Evolutionary conservation across 2,888 invertebrate species (phyloP).

Genomic region (Rambutsinella grinnellia): DNA sequence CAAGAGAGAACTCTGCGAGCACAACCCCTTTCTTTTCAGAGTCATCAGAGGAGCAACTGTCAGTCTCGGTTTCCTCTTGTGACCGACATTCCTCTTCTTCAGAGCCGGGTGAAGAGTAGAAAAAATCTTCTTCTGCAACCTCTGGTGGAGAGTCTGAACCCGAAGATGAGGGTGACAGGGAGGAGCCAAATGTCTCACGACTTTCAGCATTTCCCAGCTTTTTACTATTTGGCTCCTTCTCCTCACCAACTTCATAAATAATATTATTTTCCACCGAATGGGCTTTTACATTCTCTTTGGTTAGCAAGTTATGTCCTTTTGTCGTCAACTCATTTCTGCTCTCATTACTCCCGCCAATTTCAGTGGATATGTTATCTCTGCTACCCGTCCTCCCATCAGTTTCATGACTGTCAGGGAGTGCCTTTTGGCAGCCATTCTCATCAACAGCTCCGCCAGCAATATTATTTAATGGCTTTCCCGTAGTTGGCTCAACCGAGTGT

Average conservation of each 20-base stretch:
- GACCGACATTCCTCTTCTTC: slow-evolving; percentile 57
- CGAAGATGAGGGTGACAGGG: slow-evolving; percentile 59
- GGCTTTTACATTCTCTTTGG: slow-evolving; percentile 52
- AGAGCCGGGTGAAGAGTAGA: slow-evolving; percentile 64
- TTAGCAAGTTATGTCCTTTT: slow-evolving; percentile 48
- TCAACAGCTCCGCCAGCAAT: background rate
- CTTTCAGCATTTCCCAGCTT: slow-evolving; percentile 57
- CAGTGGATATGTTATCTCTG: slow-evolving; percentile 36
- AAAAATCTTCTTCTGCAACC: slow-evolving; percentile 66
- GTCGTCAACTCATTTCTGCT: slow-evolving; percentile 42
- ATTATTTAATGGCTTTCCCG: slow-evolving; percentile 1
- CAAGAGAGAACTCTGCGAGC: slow-evolving; percentile 65
- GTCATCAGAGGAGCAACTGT: slow-evolving; percentile 57
- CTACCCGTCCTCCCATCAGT: slow-evolving; percentile 30
- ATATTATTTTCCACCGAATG: slow-evolving; percentile 48
- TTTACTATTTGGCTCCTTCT: slow-evolving; percentile 40
- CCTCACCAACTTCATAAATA: slow-evolving; percentile 39
- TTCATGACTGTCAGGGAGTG: background rate
- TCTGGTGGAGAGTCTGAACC: slow-evolving; percentile 62
- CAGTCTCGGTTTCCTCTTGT: slow-evolving; percentile 48
- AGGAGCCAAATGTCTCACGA: slow-evolving; percentile 60
- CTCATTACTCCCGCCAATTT: slow-evolving; percentile 43
- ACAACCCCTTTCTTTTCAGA: slow-evolving; percentile 64
- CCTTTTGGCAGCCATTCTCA: background rate
- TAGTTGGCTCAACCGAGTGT: slow-evolving; percentile 43